Evolutionary conservation across 2,888 invertebrate species (phyloP).

Genomic region (Acronicta leporina): DNA sequence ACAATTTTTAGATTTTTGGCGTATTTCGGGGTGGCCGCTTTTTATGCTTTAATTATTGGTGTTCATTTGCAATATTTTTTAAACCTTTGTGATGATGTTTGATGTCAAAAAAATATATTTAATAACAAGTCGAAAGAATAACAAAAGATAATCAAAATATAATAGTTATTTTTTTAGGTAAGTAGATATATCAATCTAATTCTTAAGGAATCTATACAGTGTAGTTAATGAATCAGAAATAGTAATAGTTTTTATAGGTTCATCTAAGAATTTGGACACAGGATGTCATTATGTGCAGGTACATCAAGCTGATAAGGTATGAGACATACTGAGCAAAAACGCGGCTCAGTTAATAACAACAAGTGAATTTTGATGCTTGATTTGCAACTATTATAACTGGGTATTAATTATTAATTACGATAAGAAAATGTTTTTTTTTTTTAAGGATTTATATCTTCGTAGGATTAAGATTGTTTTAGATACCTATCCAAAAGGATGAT

Average conservation of each 20-base stretch:
- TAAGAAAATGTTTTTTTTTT: too few species aligned
- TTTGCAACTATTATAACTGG: too few species aligned
- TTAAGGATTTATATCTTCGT: too few species aligned
- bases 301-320: conserved; percentile 50
- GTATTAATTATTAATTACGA: too few species aligned
- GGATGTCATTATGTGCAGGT: conserved; percentile 78
- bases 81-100: not conserved
- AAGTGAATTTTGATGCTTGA: too few species aligned
- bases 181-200: not conserved
- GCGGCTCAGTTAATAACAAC: too few species aligned
- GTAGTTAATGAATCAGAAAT: conserved; percentile 35
- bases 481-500: too few species aligned
- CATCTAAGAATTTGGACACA: conserved; percentile 59
- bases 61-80: conserved; percentile 20
- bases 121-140: too few species aligned
- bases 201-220: conserved; percentile 14
- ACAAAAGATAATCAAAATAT: too few species aligned
- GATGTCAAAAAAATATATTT: too few species aligned
- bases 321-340: conserved; percentile 55
- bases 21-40: conserved; percentile 48
- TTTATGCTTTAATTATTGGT: conserved; percentile 12
- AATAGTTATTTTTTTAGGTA: too few species aligned
- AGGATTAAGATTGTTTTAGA: too few species aligned
- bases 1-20: conserved; percentile 53
- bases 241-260: conserved; percentile 56